Evolutionary conservation across 2,113 vertebrate species (phyloP).

Genomic region (Puffinus mauretanicus): DNA sequence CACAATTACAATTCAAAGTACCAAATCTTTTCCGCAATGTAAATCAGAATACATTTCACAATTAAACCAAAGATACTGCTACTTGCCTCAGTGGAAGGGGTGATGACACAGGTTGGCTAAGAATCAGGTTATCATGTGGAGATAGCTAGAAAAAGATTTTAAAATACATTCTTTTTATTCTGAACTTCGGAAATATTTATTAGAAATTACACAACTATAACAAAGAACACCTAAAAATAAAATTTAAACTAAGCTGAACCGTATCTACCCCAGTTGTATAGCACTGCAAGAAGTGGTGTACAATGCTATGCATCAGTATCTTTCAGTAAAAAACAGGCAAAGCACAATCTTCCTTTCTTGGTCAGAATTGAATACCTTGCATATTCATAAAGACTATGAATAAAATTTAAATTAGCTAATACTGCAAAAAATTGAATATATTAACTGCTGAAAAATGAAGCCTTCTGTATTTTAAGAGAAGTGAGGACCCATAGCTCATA

Average conservation of each 20-base stretch:
- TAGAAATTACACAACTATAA: not conserved
- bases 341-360: not conserved
- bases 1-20: not conserved
- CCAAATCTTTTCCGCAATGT: not conserved
- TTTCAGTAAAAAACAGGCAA: not conserved
- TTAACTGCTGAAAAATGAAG: conserved; percentile 11
- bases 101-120: conserved; percentile 97
- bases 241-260: not conserved
- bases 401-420: not conserved
- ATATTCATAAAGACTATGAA: not conserved
- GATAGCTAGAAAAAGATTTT: conserved; percentile 81
- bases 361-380: not conserved
- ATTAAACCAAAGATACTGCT: not conserved
- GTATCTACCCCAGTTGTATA: not conserved
- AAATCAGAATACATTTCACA: not conserved
- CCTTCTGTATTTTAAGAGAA: not conserved
- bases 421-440: not conserved
- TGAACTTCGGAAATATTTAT: not conserved
- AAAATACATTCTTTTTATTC: not conserved
- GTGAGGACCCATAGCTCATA: not conserved
- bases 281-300: not conserved
- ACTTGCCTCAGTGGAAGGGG: conserved; percentile 93
- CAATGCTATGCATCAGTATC: not conserved
- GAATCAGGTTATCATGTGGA: conserved; percentile 94
- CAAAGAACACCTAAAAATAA: not conserved